Conservation (phyloP, 2,113 vertebrate genomes). For the Epinephelus fuscoguttatus region DNA sequence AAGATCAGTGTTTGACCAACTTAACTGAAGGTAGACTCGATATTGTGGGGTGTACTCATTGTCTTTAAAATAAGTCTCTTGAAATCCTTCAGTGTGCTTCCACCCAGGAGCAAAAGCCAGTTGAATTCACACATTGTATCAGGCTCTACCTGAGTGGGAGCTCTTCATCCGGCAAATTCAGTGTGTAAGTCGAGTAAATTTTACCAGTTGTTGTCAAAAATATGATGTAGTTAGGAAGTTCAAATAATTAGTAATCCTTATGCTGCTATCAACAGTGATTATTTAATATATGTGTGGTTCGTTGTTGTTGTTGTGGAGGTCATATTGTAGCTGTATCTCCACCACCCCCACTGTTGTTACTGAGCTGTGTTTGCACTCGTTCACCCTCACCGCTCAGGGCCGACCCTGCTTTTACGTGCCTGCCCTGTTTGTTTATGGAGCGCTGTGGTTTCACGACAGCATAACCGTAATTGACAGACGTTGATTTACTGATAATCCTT, state of each 20-base stretch:
- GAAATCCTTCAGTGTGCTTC: neutral
- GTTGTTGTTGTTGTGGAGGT: neutral
- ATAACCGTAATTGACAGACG: constrained; percentile 55
- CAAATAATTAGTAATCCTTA: neutral
- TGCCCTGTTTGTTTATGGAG: constrained; percentile 58
- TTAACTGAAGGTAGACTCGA: neutral
- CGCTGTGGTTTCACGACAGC: constrained; percentile 28
- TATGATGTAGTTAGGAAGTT: neutral
- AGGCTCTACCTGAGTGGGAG: neutral
- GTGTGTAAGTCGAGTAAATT: neutral
- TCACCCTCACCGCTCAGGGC: constrained; percentile 35
- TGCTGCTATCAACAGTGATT: neutral
- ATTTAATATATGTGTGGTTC: neutral
- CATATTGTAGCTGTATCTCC: neutral
- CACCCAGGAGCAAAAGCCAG: neutral
- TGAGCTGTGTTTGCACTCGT: constrained; percentile 11
- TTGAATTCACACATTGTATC: neutral
- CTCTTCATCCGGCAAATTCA: neutral
- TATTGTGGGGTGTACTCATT: neutral
- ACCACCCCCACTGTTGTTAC: neutral
- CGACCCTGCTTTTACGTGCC: constrained; percentile 20
- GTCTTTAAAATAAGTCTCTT: neutral
- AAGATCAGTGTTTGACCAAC: neutral
- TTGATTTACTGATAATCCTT: constrained; percentile 74
- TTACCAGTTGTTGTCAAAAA: neutral